Base-by-base conservation (phyloP, 92 coral and sea anemone species). In the Zoanthus sociatus region DNA sequence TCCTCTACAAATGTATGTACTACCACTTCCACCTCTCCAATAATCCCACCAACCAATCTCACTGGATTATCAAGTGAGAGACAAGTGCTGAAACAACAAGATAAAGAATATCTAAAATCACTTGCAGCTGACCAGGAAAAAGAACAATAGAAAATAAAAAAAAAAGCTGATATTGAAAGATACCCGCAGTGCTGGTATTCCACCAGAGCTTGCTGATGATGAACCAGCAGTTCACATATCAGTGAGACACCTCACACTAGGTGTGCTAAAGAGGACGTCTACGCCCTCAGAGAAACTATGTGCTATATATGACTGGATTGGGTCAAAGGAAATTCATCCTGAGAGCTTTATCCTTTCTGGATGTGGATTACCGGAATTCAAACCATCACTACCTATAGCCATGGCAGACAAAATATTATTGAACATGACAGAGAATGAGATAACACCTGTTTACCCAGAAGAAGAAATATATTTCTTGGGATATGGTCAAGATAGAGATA, bases 221-320 rank as follows among this genome's bases (percentile, higher is more conserved):
- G 88, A 64, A 55, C 53, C 67, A 47, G 71, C 79, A 76, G 87
- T 88, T 82, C 11, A 61, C 47, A 81, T 51, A 33, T 78, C 77
- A n/a, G 88, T 90, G 15, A 86, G 90, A 50, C 90, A 87, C 66
- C 83, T 87, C 33, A 42, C 81, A 21, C 71, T 87, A 66, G 93
- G 93, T 90, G 84, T 87, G n/a, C 37, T 81, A 76, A 90, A 70
- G 73, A 63, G 91, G 82, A 56, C 51, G 47, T 90, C 87, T 74
- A 73, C 56, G 58, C 71, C 83, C 55, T n/a, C 83, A 42, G 82
- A 70, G 71, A 78, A 83, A 51, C 83, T 87, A 70, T 42, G 77
- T 44, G 78, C 85, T 48, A 89, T 90, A 61, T 91, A 88, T 77
- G 91, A 91, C 50, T 91, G 92, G 92, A 66, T 67, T 50, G 92